These are phyloP conservation scores for Bos javanicus DNA, from an alignment of 2,113 vertebrate genomes.

Conservation along the genomic window DNA sequence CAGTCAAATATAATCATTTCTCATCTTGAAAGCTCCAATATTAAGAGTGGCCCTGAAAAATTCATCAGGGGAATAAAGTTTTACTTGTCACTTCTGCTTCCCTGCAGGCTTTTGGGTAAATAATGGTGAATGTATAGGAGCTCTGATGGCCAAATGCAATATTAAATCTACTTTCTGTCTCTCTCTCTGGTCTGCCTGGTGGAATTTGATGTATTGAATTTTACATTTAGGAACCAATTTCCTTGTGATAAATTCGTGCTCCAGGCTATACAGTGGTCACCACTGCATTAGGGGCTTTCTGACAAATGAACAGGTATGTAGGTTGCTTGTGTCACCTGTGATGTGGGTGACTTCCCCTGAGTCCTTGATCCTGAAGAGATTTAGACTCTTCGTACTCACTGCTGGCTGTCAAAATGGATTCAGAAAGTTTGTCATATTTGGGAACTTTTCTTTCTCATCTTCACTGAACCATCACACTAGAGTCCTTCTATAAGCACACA, in stretches of 20 bases:
- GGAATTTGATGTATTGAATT: slow-evolving; percentile 63
- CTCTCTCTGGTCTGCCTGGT: slow-evolving; percentile 30
- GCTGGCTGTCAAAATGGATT: not conserved
- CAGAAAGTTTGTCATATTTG: not conserved
- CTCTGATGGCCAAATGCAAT: slow-evolving; percentile 34
- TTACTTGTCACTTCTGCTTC: slow-evolving; percentile 19
- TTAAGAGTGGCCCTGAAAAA: slow-evolving; percentile 55
- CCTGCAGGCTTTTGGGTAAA: slow-evolving; percentile 43
- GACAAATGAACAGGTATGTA: slow-evolving; percentile 41
- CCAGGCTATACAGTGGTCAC: not conserved
- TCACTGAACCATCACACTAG: not conserved
- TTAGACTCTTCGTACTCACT: not conserved
- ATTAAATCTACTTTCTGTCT: slow-evolving; percentile 52
- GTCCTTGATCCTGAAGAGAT: not conserved
- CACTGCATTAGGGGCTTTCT: slow-evolving; percentile 29
- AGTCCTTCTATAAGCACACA: not conserved
- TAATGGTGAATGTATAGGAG: not conserved
- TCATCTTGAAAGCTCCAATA: slow-evolving; percentile 33
- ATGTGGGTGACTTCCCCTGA: not conserved
- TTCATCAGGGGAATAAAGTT: slow-evolving; percentile 55
- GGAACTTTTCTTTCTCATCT: not conserved
- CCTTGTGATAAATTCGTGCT: slow-evolving; percentile 61
- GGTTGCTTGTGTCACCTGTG: not conserved
- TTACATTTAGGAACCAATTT: slow-evolving; percentile 62
- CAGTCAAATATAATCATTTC: slow-evolving; percentile 27